Evolutionary conservation across 1,140 invertebrate species (phyloP).

Genomic region (Zophobas atratus): DNA sequence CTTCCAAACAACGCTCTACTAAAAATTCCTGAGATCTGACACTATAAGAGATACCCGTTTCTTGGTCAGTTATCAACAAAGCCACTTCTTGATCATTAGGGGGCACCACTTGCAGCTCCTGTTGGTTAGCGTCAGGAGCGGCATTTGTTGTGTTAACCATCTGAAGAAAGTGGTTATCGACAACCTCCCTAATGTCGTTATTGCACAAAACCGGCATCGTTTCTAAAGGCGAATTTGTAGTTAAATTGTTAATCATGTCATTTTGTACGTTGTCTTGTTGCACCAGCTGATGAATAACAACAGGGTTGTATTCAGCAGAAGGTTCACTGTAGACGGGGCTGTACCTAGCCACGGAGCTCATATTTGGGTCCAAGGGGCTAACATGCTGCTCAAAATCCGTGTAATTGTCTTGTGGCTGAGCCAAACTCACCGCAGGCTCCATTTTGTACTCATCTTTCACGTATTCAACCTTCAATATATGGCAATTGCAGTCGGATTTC

Average conservation of each 20-base stretch:
- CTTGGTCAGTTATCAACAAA: conserved; percentile 66
- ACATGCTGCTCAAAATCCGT: conserved; percentile 73
- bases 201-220: conserved; percentile 55
- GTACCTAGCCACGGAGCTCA: conserved; percentile 73
- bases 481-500: background rate
- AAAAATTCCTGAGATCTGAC: conserved; percentile 62
- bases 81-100: conserved; percentile 63
- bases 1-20: conserved; percentile 62
- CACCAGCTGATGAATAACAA: conserved; percentile 69
- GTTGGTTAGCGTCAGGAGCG: conserved; percentile 14
- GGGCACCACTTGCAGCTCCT: conserved; percentile 25
- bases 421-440: conserved; percentile 55
- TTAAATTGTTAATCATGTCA: conserved; percentile 50
- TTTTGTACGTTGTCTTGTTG: conserved; percentile 45
- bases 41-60: conserved; percentile 65
- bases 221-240: conserved; percentile 51
- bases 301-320: conserved; percentile 70
- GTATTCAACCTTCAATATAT: conserved; percentile 71
- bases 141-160: conserved; percentile 52
- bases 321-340: conserved; percentile 71
- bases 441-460: conserved; percentile 70
- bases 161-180: conserved; percentile 66
- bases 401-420: conserved; percentile 70
- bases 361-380: conserved; percentile 74
- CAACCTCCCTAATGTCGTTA: conserved; percentile 64